A percentile compares a stretch with the other conserved stretches of the same genome.
Evolutionary conservation across 2,888 invertebrate species (phyloP).

Genomic region (Tetragonula carbonaria): DNA sequence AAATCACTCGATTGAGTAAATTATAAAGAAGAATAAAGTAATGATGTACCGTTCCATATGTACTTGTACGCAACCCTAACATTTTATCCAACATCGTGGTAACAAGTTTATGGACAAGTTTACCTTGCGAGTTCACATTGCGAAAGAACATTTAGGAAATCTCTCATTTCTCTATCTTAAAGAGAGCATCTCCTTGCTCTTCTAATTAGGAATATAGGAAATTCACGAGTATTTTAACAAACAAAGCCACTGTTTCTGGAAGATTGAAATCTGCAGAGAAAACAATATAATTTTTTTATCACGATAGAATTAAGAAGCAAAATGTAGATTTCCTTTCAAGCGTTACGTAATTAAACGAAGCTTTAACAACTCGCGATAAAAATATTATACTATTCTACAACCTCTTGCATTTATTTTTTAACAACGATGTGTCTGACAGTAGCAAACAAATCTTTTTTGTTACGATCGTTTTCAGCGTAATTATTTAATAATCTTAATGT

Average conservation of each 20-base stretch:
- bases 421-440: neutral
- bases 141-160: constrained; percentile 22
- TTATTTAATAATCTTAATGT: neutral
- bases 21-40: neutral
- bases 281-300: constrained; percentile 35
- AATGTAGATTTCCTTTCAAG: neutral
- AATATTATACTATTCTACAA: neutral
- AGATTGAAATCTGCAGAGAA: constrained; percentile 33
- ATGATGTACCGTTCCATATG: neutral
- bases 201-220: constrained; percentile 37
- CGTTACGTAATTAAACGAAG: neutral
- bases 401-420: neutral
- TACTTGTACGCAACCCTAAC: neutral
- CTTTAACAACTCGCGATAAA: neutral
- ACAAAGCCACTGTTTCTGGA: constrained; percentile 24
- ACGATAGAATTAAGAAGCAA: constrained; percentile 8
- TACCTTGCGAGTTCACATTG: constrained; percentile 5
- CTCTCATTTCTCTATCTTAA: constrained; percentile 36
- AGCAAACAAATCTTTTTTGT: neutral
- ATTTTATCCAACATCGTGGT: neutral
- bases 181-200: constrained; percentile 16
- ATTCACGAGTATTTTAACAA: constrained; percentile 9
- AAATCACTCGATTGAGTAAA: too few species aligned
- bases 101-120: constrained; percentile 11
- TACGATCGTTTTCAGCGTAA: neutral